phyloP scores from a whole-genome alignment of 2,888 invertebrate genomes.

The Ophraella communa region DNA sequence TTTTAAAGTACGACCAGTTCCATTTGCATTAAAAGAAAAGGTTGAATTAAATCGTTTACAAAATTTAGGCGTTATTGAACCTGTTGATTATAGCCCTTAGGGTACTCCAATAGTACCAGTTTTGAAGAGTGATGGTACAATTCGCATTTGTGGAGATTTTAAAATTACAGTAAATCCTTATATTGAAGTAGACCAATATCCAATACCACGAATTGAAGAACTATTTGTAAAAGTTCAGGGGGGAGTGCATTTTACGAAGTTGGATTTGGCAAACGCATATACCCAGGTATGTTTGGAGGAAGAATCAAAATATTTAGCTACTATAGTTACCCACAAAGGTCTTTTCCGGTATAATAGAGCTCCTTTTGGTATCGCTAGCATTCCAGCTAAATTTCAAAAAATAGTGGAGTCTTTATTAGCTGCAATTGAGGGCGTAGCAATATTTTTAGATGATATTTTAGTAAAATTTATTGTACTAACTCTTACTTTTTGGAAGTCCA shows the following conservation, averaged over 20 bases:
- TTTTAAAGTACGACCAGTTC: conserved; percentile 7
- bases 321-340: too few species aligned
- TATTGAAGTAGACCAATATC: too few species aligned
- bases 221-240: too few species aligned
- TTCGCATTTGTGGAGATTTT: too few species aligned
- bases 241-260: conserved; percentile 1
- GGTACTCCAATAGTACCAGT: too few species aligned
- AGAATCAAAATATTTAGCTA: background rate
- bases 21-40: conserved; percentile 16
- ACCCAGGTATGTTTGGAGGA: conserved; percentile 16
- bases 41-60: conserved; percentile 14
- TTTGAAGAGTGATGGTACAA: too few species aligned
- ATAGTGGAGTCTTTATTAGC: conserved; percentile 20
- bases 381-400: conserved; percentile 26
- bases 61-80: too few species aligned
- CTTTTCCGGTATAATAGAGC: conserved; percentile 36
- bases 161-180: too few species aligned
- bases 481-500: too few species aligned
- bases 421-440: conserved; percentile 9
- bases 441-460: conserved; percentile 22
- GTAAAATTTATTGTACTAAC: too few species aligned
- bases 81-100: background rate
- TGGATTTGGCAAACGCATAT: conserved; percentile 26
- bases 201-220: too few species aligned
- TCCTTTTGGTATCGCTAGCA: conserved; percentile 28